A percentile compares a stretch with the other conserved stretches of the same genome.
Conservation (phyloP, 1,140 invertebrate genomes). For the Dolichoris vasculosae region DNA sequence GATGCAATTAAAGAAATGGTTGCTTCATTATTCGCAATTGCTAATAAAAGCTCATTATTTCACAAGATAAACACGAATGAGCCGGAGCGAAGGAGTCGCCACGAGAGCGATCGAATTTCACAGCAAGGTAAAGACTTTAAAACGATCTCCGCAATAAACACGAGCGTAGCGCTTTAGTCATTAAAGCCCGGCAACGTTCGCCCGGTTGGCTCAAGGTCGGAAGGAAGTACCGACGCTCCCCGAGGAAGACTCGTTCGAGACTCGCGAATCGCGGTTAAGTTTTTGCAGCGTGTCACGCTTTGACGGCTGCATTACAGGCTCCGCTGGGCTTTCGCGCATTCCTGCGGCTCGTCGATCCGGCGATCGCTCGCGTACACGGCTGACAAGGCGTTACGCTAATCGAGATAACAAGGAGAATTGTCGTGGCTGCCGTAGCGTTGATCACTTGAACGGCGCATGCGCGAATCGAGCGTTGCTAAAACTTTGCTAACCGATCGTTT, state of each 20-base stretch:
- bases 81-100: too few species aligned
- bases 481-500: too few species aligned
- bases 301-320: constrained; percentile 61
- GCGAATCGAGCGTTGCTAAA: too few species aligned
- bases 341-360: neutral
- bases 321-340: constrained; percentile 55
- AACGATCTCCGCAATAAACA: neutral
- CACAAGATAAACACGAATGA: neutral
- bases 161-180: neutral
- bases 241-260: neutral
- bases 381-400: constrained; percentile 40
- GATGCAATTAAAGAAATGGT: neutral
- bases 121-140: neutral
- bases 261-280: neutral
- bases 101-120: neutral
- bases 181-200: neutral
- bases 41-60: neutral
- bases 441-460: neutral
- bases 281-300: constrained; percentile 49
- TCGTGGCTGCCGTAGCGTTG: neutral
- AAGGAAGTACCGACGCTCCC: neutral
- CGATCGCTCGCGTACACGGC: neutral
- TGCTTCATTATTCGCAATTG: neutral
- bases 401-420: constrained; percentile 13
- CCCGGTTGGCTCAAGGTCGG: neutral